These are phyloP conservation scores for Parasteatoda lunata DNA, from an alignment of 2,888 invertebrate species.

Conservation along the genomic window DNA sequence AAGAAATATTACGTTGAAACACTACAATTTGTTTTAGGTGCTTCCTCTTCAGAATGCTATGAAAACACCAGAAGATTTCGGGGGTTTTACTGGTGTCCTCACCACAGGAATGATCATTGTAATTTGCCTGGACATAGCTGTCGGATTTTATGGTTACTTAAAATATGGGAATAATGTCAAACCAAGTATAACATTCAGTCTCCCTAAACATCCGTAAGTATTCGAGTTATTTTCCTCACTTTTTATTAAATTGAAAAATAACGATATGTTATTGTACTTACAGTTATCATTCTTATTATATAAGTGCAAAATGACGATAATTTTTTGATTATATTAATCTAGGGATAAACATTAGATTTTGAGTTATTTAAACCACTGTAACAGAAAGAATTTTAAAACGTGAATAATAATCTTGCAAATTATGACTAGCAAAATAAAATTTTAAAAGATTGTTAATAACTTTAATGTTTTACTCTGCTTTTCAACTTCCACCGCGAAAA, in stretches of 20 bases:
- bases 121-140: slow-evolving; percentile 75
- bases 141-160: slow-evolving; percentile 77
- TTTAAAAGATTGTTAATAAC: too few species aligned
- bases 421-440: too few species aligned
- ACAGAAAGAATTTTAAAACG: too few species aligned
- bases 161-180: slow-evolving; percentile 75
- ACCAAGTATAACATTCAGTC: slow-evolving; percentile 77
- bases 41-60: slow-evolving; percentile 77
- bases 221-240: not conserved
- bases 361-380: too few species aligned
- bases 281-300: not conserved
- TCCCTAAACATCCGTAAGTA: slow-evolving; percentile 73
- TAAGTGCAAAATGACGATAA: too few species aligned
- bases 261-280: not conserved
- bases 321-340: too few species aligned
- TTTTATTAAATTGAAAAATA: not conserved
- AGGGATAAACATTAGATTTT: too few species aligned
- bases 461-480: too few species aligned
- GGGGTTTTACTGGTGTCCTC: slow-evolving; percentile 75
- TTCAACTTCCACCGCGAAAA: too few species aligned
- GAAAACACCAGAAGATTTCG: slow-evolving; percentile 75
- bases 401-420: too few species aligned
- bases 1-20: too few species aligned
- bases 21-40: slow-evolving; percentile 72
- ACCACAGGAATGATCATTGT: slow-evolving; percentile 76